Base-by-base conservation (phyloP, 1,140 invertebrate genomes). In the Papilio machaon region DNA sequence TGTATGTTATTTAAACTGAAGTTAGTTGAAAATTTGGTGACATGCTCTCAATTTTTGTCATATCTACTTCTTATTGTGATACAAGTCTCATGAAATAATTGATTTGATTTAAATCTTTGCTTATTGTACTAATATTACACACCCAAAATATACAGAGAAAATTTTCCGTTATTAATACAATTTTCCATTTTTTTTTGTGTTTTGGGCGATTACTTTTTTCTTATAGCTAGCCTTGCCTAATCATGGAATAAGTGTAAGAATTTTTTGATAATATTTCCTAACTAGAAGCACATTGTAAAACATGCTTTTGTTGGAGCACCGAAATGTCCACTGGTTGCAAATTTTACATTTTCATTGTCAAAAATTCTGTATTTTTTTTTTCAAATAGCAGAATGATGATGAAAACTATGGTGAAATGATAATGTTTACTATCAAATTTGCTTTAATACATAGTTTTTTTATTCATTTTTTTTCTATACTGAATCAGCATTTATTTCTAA, bases 161-260 rank as follows among this genome's bases (percentile, higher is more conserved):
- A 35, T 38, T n/a, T 19, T 78, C 30, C 35, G 13, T 49, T 38
- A 17, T 77, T 77, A 54, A 77, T 77, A 58, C 58, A 76, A 43
- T 60, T 54, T 54, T 76, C 46, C 75, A 58, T 43, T 58, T 15
- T 7, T 38, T 77, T 78, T 38, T 78, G 75, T 78, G 75, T 78
- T 78, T 78, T 54, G 75, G 75, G 75, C 49, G 30, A 43, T 58
- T 78, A 58, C 17, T 60, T 58, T 35, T 60, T 35, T 54, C 52
- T 60, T 38, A 47, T 78, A 78, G 75, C 75, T 78, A 70, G 64
- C 64, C 64, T 70, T 17, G 13, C 64, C 13, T 70, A 58, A 58
- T 60, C 52, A 60, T 78, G 75, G 75, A 30, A 78, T 78, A 13
- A 78, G 49, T 58, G 75, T 78, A 78, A 78, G 75, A 78, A 58